These are phyloP conservation scores for Ctenosaura bakeri DNA, from an alignment of 2,797 vertebrate genomes.

Conservation along the genomic window DNA sequence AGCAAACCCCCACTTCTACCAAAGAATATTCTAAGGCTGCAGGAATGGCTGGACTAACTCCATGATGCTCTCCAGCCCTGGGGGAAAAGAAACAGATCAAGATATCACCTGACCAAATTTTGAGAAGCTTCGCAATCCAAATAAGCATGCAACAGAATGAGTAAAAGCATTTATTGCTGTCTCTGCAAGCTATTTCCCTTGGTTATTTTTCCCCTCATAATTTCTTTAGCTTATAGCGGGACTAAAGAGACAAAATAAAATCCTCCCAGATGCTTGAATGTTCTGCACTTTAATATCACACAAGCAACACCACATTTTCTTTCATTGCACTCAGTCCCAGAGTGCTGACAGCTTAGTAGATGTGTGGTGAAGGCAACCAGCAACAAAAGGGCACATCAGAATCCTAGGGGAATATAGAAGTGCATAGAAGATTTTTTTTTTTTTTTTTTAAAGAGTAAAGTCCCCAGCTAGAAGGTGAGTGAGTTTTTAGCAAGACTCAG, in stretches of 20 bases:
- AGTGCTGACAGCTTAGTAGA: neutral
- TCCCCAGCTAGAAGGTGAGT: neutral
- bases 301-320: neutral
- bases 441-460: neutral
- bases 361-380: neutral
- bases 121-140: neutral
- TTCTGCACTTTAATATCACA: neutral
- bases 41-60: neutral
- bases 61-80: neutral
- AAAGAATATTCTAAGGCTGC: neutral
- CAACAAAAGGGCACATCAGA: neutral
- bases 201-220: neutral
- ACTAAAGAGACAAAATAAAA: neutral
- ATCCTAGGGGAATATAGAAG: neutral
- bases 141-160: neutral
- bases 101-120: neutral
- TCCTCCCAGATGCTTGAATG: neutral
- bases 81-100: neutral
- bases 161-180: neutral
- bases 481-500: neutral
- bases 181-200: neutral
- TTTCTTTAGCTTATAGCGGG: neutral
- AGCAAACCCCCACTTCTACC: neutral
- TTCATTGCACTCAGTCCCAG: neutral
- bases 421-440: neutral